Evolutionary conservation across 2,888 invertebrate species (phyloP).

Genomic region (Lacanobia oleracea): DNA sequence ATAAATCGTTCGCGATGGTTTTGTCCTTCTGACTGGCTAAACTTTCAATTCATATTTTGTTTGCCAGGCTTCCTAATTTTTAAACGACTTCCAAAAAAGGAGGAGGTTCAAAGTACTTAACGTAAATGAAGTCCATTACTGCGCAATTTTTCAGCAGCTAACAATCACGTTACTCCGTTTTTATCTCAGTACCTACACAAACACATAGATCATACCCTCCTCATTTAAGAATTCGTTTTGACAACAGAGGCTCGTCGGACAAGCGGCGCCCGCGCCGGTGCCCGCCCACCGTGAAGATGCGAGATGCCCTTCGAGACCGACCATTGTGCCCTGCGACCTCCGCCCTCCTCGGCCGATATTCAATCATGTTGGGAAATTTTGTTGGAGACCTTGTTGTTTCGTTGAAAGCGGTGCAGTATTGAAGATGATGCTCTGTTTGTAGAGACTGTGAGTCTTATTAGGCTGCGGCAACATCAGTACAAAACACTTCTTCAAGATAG

Average conservation of each 20-base stretch:
- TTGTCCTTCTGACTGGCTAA: background rate
- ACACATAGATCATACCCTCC: background rate
- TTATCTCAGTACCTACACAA: background rate
- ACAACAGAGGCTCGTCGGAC: slow-evolving; percentile 28
- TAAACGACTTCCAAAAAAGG: too few species aligned
- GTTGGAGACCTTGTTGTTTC: slow-evolving; percentile 55
- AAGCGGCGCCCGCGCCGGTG: slow-evolving; percentile 61
- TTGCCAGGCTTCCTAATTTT: background rate
- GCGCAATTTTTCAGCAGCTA: background rate
- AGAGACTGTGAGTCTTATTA: background rate
- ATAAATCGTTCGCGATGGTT: too few species aligned
- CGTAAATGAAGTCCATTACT: background rate
- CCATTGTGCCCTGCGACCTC: slow-evolving; percentile 86
- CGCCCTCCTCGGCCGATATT: slow-evolving; percentile 67
- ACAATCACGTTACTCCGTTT: background rate
- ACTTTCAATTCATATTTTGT: too few species aligned
- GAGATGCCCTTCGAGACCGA: slow-evolving; percentile 84
- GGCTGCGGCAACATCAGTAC: background rate
- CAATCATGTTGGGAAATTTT: slow-evolving; percentile 65
- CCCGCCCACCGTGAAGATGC: slow-evolving; percentile 85
- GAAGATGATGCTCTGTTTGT: slow-evolving; percentile 1
- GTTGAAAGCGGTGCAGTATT: slow-evolving; percentile 32
- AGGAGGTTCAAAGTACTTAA: too few species aligned
- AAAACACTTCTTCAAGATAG: background rate
- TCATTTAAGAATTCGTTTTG: slow-evolving; percentile 52